phyloP scores from a whole-genome alignment of 92 coral and sea anemone species.

The Porites rus region DNA sequence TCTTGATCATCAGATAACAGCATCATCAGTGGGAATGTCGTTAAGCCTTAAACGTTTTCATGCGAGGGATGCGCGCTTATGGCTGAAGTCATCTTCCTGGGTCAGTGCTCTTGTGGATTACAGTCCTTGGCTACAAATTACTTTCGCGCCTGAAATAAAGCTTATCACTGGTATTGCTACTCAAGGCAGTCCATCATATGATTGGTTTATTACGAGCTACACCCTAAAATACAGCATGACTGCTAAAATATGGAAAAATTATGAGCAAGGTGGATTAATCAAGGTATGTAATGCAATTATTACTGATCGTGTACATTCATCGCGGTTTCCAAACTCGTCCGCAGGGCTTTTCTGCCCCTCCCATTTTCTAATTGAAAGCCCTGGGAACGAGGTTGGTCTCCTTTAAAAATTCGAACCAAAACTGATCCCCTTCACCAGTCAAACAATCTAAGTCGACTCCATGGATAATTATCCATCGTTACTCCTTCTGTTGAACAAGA shows the following conservation, averaged over 20 bases:
- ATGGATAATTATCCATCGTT: no score
- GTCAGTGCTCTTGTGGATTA: slow-evolving; percentile 55
- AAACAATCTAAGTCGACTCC: no score
- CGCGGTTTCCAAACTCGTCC: no score
- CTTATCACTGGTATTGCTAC: slow-evolving; percentile 76
- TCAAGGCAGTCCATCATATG: slow-evolving; percentile 73
- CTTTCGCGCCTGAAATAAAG: slow-evolving; percentile 55
- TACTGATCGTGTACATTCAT: no score
- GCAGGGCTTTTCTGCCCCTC: no score
- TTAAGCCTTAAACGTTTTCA: slow-evolving; percentile 36
- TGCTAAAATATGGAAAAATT: slow-evolving; percentile 53
- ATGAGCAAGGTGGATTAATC: slow-evolving; percentile 9
- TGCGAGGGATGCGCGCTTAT: slow-evolving; percentile 49
- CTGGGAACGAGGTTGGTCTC: no score
- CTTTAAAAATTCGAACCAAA: no score
- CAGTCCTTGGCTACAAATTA: slow-evolving; percentile 71
- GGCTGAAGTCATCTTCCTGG: slow-evolving; percentile 65
- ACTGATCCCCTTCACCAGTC: no score
- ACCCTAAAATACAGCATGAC: slow-evolving; percentile 49
- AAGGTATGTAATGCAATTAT: not conserved
- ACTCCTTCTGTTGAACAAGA: no score
- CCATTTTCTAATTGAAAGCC: no score
- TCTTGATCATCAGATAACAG: slow-evolving; percentile 54
- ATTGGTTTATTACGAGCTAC: slow-evolving; percentile 79
- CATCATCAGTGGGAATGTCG: slow-evolving; percentile 81